Percentiles rank a stretch among this genome's conserved stretches.
Evolutionary conservation across 1,140 invertebrate species (phyloP).

Genomic region (Lucilia sericata): DNA sequence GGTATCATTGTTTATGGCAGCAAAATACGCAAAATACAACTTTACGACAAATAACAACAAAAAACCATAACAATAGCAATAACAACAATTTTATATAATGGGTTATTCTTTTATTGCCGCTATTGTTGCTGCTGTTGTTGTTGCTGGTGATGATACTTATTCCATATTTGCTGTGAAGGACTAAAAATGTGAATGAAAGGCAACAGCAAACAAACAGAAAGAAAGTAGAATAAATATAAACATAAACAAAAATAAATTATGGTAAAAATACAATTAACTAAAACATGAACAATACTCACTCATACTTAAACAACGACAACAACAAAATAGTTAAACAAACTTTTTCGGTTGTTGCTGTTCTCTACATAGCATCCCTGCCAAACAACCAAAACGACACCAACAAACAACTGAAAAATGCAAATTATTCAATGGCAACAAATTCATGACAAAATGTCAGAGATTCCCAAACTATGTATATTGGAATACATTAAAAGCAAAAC

Average conservation of each 20-base stretch:
- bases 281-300: not conserved
- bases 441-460: not conserved
- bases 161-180: not conserved
- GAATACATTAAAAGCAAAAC: too few species aligned
- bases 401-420: conserved; percentile 1
- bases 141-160: not conserved
- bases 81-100: too few species aligned
- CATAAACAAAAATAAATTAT: conserved; percentile 26
- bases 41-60: not conserved
- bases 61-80: too few species aligned
- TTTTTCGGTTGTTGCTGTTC: not conserved
- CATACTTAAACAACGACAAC: not conserved
- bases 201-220: too few species aligned
- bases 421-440: conserved; percentile 13
- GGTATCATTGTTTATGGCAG: conserved; percentile 1
- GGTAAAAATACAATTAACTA: conserved; percentile 38
- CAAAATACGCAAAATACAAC: not conserved
- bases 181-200: not conserved
- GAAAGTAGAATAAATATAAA: not conserved
- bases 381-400: not conserved
- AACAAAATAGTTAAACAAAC: not conserved
- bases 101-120: not conserved
- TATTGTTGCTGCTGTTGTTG: too few species aligned
- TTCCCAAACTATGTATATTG: too few species aligned
- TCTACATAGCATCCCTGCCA: not conserved